A percentile compares a stretch with the other conserved stretches of the same genome.
phyloP scores from a whole-genome alignment of 2,797 vertebrate species.

The Heliangelus exortis region DNA sequence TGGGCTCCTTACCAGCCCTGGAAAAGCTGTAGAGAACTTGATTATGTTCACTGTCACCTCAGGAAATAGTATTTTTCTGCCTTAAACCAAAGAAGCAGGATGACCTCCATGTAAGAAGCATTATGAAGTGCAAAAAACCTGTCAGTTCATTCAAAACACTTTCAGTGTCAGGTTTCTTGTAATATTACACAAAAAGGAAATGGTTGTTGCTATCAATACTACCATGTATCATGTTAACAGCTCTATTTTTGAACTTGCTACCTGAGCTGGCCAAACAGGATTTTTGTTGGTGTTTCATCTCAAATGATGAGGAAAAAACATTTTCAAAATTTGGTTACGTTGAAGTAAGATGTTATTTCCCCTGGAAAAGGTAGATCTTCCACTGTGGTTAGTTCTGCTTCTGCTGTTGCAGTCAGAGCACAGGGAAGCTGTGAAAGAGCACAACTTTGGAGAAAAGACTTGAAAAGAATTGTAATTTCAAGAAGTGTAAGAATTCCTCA shows the following conservation, averaged over 20 bases:
- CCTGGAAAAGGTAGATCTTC: background rate
- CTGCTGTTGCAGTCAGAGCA: background rate
- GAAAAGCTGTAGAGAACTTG: slow-evolving; percentile 2
- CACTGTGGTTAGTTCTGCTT: background rate
- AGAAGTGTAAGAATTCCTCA: background rate
- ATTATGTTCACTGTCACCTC: slow-evolving; percentile 2
- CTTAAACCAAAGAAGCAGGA: background rate
- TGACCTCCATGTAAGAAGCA: background rate
- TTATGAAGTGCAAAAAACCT: background rate
- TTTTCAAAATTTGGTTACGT: background rate
- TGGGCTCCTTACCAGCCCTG: slow-evolving; percentile 38
- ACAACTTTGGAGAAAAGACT: background rate
- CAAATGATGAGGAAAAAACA: background rate
- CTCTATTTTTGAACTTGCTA: slow-evolving; percentile 37
- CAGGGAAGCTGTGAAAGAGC: background rate
- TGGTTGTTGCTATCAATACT: slow-evolving; percentile 26
- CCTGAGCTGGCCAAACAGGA: background rate
- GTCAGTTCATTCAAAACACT: slow-evolving; percentile 24
- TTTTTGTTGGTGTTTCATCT: slow-evolving; percentile 5
- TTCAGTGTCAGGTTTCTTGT: slow-evolving; percentile 1
- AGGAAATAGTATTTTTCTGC: slow-evolving; percentile 43
- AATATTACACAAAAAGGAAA: slow-evolving; percentile 60
- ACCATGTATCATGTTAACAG: slow-evolving; percentile 11
- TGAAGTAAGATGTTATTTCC: background rate
- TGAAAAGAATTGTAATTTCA: background rate